These are phyloP conservation scores for Dromococcyx pavoninus DNA, from an alignment of 2,797 vertebrate species.

Conservation along the genomic window DNA sequence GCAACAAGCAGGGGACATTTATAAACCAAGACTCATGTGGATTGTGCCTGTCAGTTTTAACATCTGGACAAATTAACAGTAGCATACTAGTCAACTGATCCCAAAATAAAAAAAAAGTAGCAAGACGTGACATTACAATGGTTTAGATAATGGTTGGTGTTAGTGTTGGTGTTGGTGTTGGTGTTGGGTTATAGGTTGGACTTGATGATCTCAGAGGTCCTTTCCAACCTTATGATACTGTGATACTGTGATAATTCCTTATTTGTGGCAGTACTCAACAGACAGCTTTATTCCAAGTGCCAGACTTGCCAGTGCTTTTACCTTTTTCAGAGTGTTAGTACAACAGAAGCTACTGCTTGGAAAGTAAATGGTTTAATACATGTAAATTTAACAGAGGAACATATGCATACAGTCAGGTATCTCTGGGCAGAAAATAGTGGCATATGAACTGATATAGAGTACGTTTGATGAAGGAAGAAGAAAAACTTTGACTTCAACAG, in stretches of 20 bases:
- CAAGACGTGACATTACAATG: no score
- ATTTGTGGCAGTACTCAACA: not conserved
- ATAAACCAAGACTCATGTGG: not conserved
- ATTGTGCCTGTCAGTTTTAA: not conserved
- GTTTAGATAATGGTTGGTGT: no score
- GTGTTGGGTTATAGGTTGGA: no score
- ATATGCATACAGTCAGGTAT: not conserved
- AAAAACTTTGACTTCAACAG: not conserved
- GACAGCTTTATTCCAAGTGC: not conserved
- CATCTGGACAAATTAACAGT: not conserved
- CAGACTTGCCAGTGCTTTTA: not conserved
- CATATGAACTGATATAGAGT: not conserved
- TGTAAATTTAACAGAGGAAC: not conserved
- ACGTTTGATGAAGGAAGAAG: not conserved
- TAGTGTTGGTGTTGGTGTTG: no score
- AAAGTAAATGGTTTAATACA: not conserved
- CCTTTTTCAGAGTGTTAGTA: not conserved
- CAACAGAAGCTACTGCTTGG: not conserved
- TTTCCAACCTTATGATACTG: no score
- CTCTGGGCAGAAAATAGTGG: not conserved
- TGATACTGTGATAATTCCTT: no score
- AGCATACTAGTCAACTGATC: no score
- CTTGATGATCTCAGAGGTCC: no score
- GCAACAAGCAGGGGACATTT: not conserved
- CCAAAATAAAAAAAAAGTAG: no score